Evolutionary conservation across 1,140 invertebrate genomes (phyloP), one percentile per base, ranked within the genome.

Genomic region (Brachionus plicatilis): DNA sequence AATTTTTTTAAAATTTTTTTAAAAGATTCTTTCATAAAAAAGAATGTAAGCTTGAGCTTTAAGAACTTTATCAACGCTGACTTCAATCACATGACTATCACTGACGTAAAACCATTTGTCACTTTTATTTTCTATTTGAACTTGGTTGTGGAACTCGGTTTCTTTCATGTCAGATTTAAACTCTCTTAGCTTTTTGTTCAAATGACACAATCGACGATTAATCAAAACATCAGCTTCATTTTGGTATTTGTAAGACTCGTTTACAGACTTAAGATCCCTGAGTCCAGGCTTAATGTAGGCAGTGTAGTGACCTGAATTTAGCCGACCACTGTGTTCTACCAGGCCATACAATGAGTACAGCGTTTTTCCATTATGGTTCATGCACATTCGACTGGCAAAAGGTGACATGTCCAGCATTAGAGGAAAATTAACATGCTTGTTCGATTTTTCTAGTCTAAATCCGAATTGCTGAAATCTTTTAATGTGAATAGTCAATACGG

Each of bases 271-370:
- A 50, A 86, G 85, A n/a, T 86, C 86, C 3, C 86, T 85, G 41
- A 88, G 86, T 14, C 88, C 87, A 14, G 88, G 86, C 6, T 91
- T 86, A 6, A 93, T 94, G 87, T 96, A 99, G 7, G 96, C 95
- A n/a, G 96, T 94, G 88, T 99, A 99, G 90, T 99, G 97, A 3
- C 96, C 97, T 70, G 94, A 94, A 86, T 94, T 93, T 85, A 97
- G 92, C 14, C 93, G 93, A 3, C 97, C 97, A 84, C 93, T 94
- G 88, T 99, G 97, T 87, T 96, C 95, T 14, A 99, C 96, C 7
- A 99, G 92, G 3, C 95, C 96, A 87, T 97, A 99, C 20, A 99
- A 90, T 0, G 94, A 93, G 89, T 99, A 99, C 24, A 95, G 88
- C 8, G 96, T 90, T 88, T 93, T 91, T 9, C 27, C 27, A 50